These are phyloP conservation scores for Spisula solida DNA, from an alignment of 2,888 invertebrate species.

Conservation along the genomic window DNA sequence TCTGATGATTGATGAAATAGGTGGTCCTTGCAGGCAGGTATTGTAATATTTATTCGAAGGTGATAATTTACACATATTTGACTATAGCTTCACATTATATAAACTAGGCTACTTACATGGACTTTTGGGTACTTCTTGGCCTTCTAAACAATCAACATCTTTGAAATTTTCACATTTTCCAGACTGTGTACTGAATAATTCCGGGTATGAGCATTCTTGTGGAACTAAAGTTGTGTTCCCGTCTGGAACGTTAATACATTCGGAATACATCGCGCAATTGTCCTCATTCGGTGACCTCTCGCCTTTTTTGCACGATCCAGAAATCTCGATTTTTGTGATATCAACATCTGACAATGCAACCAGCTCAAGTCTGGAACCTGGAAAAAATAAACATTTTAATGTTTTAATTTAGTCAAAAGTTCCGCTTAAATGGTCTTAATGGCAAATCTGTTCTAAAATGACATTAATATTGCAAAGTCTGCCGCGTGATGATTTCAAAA, in stretches of 20 bases:
- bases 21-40: no score
- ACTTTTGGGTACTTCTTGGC: constrained; percentile 51
- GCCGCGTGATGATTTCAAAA: no score
- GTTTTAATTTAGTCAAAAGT: background rate
- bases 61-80: no score
- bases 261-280: constrained; percentile 57
- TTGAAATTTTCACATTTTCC: constrained; percentile 55
- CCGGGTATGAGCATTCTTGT: constrained; percentile 58
- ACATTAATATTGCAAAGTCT: no score
- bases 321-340: background rate
- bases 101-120: constrained; percentile 64
- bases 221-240: constrained; percentile 42
- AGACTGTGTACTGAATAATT: constrained; percentile 41
- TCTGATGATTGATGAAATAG: no score
- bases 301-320: constrained; percentile 48
- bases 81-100: no score
- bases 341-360: background rate
- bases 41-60: no score
- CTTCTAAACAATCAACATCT: constrained; percentile 39
- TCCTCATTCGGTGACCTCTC: constrained; percentile 33
- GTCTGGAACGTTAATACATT: constrained; percentile 44
- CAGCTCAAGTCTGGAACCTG: constrained; percentile 1
- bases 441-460: no score
- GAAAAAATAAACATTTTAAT: background rate
- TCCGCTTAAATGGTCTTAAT: no score